These are phyloP conservation scores for Ectropis crepuscularia DNA, from an alignment of 2,888 invertebrate genomes.

Conservation along the genomic window DNA sequence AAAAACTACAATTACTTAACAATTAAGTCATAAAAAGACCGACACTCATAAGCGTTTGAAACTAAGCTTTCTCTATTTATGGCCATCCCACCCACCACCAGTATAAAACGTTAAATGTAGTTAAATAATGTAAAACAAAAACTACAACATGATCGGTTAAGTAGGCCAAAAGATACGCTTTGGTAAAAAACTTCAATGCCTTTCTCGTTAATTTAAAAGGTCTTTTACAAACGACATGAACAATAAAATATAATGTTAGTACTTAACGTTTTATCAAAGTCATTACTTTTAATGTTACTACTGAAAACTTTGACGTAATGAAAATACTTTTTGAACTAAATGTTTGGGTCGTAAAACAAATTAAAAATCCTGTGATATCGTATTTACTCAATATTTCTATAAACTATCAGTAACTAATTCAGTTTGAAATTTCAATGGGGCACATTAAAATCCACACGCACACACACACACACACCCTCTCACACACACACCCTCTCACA, in stretches of 20 bases:
- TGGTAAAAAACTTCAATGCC: conserved; percentile 47
- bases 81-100: conserved; percentile 31
- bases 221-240: conserved; percentile 27
- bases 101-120: conserved; percentile 29
- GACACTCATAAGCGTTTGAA: conserved; percentile 22
- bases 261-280: conserved; percentile 12
- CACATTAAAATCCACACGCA: too few relatives aligned
- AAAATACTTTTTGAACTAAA: too few relatives aligned
- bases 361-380: too few relatives aligned
- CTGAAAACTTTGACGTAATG: too few relatives aligned
- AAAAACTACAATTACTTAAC: conserved; percentile 15
- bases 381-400: too few relatives aligned
- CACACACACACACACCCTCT: too few relatives aligned
- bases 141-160: conserved; percentile 47
- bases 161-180: conserved; percentile 57
- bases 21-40: conserved; percentile 28
- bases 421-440: too few relatives aligned
- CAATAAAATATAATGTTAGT: conserved; percentile 2
- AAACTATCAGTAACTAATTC: too few relatives aligned
- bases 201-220: conserved; percentile 39
- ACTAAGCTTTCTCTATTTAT: conserved; percentile 37
- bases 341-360: background rate
- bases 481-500: too few relatives aligned
- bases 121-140: conserved; percentile 38
- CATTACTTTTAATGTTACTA: conserved; percentile 6